phyloP scores from a whole-genome alignment of 2,113 vertebrate genomes.

The Paratilapia polleni region DNA sequence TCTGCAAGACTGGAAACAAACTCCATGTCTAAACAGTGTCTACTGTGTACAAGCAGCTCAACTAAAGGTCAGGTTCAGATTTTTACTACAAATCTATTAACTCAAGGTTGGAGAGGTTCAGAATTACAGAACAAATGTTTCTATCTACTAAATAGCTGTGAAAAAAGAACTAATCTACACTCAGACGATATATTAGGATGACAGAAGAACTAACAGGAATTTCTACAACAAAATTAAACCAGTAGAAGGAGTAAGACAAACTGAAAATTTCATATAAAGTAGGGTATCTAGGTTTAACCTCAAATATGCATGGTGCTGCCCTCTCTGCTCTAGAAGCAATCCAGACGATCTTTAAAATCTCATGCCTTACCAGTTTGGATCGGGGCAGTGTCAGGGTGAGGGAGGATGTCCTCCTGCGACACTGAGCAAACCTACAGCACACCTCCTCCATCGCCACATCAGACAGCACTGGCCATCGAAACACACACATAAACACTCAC shows the following conservation, averaged over 20 bases:
- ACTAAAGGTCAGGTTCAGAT: not conserved
- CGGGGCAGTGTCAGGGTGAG: constrained; percentile 29
- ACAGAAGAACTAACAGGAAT: not conserved
- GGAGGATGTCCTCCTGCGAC: constrained; percentile 65
- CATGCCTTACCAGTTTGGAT: constrained; percentile 63
- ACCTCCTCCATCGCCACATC: constrained; percentile 54
- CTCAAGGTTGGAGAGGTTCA: not conserved
- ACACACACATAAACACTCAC: not conserved
- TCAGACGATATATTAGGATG: not conserved
- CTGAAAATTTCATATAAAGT: not conserved
- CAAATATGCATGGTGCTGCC: not conserved
- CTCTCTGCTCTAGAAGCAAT: not conserved
- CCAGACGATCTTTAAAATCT: not conserved
- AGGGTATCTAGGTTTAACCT: not conserved
- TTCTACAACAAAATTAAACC: not conserved
- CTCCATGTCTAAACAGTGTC: not conserved
- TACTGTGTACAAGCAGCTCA: not conserved
- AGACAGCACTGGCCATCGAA: not conserved
- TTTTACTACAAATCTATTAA: not conserved
- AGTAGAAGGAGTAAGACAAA: not conserved
- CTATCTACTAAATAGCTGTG: not conserved
- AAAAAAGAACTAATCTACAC: not conserved
- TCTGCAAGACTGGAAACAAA: not conserved
- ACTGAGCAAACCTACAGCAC: constrained; percentile 42
- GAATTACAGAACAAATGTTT: not conserved